Percentiles rank a stretch among this genome's conserved stretches.
Conservation (phyloP, 2,888 invertebrate genomes). For the Palloptera scutellata region DNA sequence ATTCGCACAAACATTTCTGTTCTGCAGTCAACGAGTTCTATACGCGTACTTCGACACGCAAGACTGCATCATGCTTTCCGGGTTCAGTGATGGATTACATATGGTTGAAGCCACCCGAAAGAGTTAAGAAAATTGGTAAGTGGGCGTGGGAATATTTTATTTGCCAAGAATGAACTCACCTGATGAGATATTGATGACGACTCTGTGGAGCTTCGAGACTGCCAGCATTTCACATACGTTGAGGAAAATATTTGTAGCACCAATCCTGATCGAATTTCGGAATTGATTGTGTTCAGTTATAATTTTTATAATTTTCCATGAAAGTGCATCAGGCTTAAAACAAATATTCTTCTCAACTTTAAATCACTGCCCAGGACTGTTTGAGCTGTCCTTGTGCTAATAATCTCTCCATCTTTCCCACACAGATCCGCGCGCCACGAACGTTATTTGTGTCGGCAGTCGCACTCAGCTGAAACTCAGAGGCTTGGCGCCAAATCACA, state of each 20-base stretch:
- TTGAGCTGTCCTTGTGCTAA: conserved; percentile 5
- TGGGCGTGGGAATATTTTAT: neutral
- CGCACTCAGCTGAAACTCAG: conserved; percentile 58
- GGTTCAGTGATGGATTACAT: conserved; percentile 51
- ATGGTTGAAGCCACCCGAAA: conserved; percentile 55
- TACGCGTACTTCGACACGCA: conserved; percentile 33
- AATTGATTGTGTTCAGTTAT: neutral
- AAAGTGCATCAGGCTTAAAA: too few species aligned
- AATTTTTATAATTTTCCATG: neutral
- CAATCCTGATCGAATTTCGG: too few species aligned
- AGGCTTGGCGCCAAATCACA: conserved; percentile 55
- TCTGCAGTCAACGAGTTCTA: conserved; percentile 49
- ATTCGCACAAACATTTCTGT: conserved; percentile 51
- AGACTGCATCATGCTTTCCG: conserved; percentile 40
- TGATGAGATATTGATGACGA: too few species aligned
- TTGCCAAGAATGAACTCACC: too few species aligned
- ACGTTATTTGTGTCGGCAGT: conserved; percentile 60
- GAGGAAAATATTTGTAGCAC: too few species aligned
- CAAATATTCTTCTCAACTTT: neutral
- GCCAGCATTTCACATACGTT: too few species aligned
- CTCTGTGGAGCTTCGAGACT: too few species aligned
- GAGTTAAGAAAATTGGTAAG: conserved; percentile 54
- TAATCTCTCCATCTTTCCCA: conserved; percentile 6
- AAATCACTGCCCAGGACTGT: neutral
- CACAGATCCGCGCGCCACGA: conserved; percentile 47